phyloP scores from a whole-genome alignment of 1,140 invertebrate genomes.

The Nasonia longicornis region DNA sequence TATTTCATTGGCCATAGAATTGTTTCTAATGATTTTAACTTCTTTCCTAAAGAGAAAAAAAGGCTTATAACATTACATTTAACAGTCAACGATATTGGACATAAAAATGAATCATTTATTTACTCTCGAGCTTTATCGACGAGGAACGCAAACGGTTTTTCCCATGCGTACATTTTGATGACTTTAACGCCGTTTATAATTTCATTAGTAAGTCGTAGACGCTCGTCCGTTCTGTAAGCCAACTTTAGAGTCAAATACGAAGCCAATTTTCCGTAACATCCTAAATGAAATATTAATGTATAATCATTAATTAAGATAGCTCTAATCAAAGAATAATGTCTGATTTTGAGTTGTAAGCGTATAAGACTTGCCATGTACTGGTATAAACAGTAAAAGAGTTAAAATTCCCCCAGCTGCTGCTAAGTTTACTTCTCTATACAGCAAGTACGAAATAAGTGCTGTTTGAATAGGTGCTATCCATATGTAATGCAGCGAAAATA shows the following conservation, averaged over 20 bases:
- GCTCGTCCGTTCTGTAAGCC: slow-evolving; percentile 82
- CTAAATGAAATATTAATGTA: slow-evolving; percentile 57
- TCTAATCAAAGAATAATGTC: neutral
- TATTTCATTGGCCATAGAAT: slow-evolving; percentile 51
- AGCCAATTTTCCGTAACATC: slow-evolving; percentile 78
- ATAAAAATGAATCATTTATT: slow-evolving; percentile 33
- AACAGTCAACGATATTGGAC: neutral
- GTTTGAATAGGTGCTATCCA: slow-evolving; percentile 88
- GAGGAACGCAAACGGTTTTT: slow-evolving; percentile 79
- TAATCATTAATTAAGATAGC: neutral
- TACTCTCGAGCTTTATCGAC: slow-evolving; percentile 71
- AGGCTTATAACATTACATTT: neutral
- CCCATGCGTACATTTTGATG: slow-evolving; percentile 93
- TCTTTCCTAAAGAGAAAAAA: slow-evolving; percentile 57
- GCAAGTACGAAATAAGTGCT: slow-evolving; percentile 79
- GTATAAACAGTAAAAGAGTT: slow-evolving; percentile 84
- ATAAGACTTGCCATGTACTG: slow-evolving; percentile 78
- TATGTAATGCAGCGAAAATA: slow-evolving; percentile 80
- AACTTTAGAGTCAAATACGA: slow-evolving; percentile 75
- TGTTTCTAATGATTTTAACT: slow-evolving; percentile 62
- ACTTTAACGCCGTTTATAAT: slow-evolving; percentile 88
- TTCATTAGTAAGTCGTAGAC: slow-evolving; percentile 89
- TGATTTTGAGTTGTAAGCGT: neutral
- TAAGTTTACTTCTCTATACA: slow-evolving; percentile 80
- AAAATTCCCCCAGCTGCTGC: slow-evolving; percentile 83